A percentile compares a stretch with the other conserved stretches of the same genome.
Conservation (phyloP, 2,888 invertebrate species). For the Candidula unifasciata region DNA sequence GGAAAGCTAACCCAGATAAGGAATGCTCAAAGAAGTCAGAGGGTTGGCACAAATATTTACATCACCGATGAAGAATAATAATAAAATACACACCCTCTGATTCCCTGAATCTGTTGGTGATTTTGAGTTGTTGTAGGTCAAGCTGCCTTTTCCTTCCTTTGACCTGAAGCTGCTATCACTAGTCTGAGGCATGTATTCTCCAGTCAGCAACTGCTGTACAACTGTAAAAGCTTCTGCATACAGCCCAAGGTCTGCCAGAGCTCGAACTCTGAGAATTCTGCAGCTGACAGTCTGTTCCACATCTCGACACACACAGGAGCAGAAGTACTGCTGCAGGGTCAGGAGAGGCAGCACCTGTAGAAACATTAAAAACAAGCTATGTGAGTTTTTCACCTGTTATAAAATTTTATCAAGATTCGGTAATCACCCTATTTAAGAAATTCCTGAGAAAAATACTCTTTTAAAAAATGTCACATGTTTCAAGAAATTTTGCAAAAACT, state of each 20-base stretch:
- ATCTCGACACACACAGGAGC: constrained; percentile 76
- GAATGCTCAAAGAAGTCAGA: no score
- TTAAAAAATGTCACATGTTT: no score
- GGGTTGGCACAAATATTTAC: no score
- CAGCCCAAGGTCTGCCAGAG: constrained; percentile 74
- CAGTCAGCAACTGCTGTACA: constrained; percentile 72
- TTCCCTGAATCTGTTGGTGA: constrained; percentile 71
- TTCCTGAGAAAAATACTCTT: no score
- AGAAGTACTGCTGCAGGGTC: constrained; percentile 75
- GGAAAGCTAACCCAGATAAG: no score
- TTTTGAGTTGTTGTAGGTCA: constrained; percentile 70
- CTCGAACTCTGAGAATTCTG: constrained; percentile 73
- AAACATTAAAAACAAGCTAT: neutral
- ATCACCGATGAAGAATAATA: no score
- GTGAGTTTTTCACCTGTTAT: no score
- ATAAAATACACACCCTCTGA: constrained; percentile 68
- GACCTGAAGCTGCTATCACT: constrained; percentile 74
- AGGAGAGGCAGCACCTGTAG: constrained; percentile 76
- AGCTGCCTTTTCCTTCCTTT: constrained; percentile 68
- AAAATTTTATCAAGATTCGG: no score
- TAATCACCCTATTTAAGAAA: no score
- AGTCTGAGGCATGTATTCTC: constrained; percentile 74
- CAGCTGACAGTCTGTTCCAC: constrained; percentile 75
- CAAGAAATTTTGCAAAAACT: no score
- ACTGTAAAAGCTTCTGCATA: constrained; percentile 73